Base-by-base conservation (phyloP, 1,140 invertebrate genomes). In the Bombus waltoni region DNA sequence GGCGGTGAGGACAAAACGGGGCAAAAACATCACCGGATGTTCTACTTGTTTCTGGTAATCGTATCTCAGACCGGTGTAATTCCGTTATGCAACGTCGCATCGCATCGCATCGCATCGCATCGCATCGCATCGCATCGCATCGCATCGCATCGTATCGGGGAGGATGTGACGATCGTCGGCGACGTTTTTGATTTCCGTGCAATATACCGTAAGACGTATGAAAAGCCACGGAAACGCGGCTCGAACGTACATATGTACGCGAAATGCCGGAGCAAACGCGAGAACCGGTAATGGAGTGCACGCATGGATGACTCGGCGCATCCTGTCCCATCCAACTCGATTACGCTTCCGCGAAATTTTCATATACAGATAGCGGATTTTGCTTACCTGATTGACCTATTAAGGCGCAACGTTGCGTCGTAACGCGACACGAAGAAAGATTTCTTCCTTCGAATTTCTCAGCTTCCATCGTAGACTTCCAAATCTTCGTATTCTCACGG, bases 81-180 rank as follows among this genome's bases (percentile, higher is more conserved):
- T 89, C 87, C 88, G 88, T 89, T 89, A 88, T 78, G 87, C 88
- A 88, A 86, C 79, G 15, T 72, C 65, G 47, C 76, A 22, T 2
- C 6, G 22, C 1, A 22, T 25, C 18, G 6, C 22, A 8, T 22
- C 32, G 32, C 32, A 32, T 32, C 32, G 32, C 32, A 32, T 32
- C 32, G 32, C 32, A 32, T 32, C 32, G 32, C 32, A 32, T 32
- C 32, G 32, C 78, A 25, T 68, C 62, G 44, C 75, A 28, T 1
- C 65, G 47, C 76, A 22, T 2, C 6, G 11, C 28, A 1, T 15
- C 47, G 47, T 8, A 10, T n/a, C n/a, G 18, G 32, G 44, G 77
- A 85, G 59, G 73, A 42, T 38, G 44, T 53, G 18, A 40, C n/a
- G 32, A 75, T 76, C 47, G 74, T 57, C 87, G 87, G 65, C 62